phyloP scores from a whole-genome alignment of 2,888 invertebrate genomes.

The Acrobasis consociella region DNA sequence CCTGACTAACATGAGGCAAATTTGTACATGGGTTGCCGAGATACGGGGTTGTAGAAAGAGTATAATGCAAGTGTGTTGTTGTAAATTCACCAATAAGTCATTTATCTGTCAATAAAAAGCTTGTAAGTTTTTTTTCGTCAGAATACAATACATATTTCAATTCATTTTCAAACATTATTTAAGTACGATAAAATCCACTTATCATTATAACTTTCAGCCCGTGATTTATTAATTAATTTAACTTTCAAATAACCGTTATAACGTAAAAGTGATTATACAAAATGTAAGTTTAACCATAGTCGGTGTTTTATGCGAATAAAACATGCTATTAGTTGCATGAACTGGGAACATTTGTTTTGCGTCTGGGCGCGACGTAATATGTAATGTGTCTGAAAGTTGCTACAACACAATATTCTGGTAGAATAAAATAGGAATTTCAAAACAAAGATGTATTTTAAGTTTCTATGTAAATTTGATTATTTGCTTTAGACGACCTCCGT shows the following conservation, averaged over 20 bases:
- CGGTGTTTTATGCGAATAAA: constrained; percentile 8
- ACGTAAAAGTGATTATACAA: constrained; percentile 4
- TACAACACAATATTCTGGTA: background rate
- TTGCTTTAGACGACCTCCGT: too few species aligned
- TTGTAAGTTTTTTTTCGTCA: too few species aligned
- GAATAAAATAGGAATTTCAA: too few species aligned
- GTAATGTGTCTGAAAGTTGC: constrained; percentile 3
- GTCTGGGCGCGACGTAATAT: constrained; percentile 9
- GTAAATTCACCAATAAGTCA: too few species aligned
- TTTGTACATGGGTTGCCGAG: too few species aligned
- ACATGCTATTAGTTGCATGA: constrained; percentile 16
- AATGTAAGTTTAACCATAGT: constrained; percentile 5
- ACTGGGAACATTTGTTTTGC: constrained; percentile 8
- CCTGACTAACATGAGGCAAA: too few species aligned
- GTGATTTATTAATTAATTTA: background rate
- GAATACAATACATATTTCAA: too few species aligned
- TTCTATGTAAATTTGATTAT: too few species aligned
- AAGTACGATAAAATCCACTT: constrained; percentile 23
- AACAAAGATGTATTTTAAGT: too few species aligned
- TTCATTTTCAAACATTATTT: background rate
- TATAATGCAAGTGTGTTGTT: too few species aligned
- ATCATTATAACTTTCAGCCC: background rate
- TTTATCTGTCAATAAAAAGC: too few species aligned
- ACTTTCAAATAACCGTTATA: background rate
- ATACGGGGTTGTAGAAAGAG: too few species aligned